Evolutionary conservation across 2,888 invertebrate species (phyloP).

Genomic region (Pseudeuparius sepicola): DNA sequence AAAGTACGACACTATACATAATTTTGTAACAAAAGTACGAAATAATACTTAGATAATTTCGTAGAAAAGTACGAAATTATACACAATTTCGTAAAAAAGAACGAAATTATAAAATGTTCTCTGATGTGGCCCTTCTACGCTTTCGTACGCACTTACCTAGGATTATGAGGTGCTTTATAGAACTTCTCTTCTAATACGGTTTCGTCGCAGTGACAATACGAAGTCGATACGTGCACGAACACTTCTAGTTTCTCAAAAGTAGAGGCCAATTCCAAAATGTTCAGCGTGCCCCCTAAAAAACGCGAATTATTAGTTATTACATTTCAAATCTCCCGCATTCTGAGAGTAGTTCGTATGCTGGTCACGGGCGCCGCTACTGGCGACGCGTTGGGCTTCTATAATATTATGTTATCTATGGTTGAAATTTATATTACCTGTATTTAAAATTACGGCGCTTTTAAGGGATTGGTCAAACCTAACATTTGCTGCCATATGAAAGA

Average conservation of each 20-base stretch:
- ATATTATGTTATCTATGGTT: too few relatives aligned
- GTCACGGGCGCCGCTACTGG: too few relatives aligned
- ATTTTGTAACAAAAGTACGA: too few relatives aligned
- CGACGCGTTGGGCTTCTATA: too few relatives aligned
- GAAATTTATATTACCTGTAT: slow-evolving; percentile 48
- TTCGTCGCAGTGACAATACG: slow-evolving; percentile 85
- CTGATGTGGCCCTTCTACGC: too few relatives aligned
- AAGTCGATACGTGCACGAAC: slow-evolving; percentile 82
- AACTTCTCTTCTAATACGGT: slow-evolving; percentile 65
- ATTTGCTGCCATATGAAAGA: slow-evolving; percentile 67
- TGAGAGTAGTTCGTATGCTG: too few relatives aligned
- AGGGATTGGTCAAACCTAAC: slow-evolving; percentile 59
- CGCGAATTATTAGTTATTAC: not conserved
- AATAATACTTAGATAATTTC: too few relatives aligned
- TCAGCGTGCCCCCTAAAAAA: slow-evolving; percentile 28
- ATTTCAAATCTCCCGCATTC: too few relatives aligned
- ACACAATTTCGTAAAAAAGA: too few relatives aligned
- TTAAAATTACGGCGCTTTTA: slow-evolving; percentile 52
- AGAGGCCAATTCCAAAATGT: slow-evolving; percentile 31
- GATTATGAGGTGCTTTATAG: slow-evolving; percentile 52
- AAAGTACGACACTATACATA: too few relatives aligned
- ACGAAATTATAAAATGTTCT: too few relatives aligned
- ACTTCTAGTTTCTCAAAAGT: slow-evolving; percentile 36
- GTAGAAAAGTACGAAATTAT: too few relatives aligned
- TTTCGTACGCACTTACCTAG: slow-evolving; percentile 29